Evolutionary conservation across 2,888 invertebrate species (phyloP).

Genomic region (Ochlodes sylvanus): DNA sequence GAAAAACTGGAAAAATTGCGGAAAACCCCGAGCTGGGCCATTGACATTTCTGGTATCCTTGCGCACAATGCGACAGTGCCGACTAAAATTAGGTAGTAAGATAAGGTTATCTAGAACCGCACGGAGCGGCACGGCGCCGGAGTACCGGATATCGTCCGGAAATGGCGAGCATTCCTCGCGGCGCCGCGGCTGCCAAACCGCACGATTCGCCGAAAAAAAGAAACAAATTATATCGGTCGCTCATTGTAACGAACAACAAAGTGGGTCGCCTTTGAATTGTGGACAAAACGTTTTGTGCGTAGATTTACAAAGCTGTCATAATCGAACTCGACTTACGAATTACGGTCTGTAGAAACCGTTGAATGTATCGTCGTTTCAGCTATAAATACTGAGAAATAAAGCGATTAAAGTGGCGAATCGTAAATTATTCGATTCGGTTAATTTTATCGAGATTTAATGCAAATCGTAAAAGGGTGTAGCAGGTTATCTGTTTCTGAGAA

Average conservation of each 20-base stretch:
- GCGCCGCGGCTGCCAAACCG: slow-evolving; percentile 62
- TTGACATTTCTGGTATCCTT: slow-evolving; percentile 27
- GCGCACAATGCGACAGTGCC: slow-evolving; percentile 22
- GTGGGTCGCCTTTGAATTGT: slow-evolving; percentile 41
- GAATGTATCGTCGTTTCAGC: slow-evolving; percentile 3
- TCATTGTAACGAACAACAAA: slow-evolving; percentile 45
- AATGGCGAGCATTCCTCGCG: slow-evolving; percentile 81
- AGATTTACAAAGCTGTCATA: slow-evolving; percentile 12
- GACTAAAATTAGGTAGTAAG: slow-evolving; percentile 40
- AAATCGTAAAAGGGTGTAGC: slow-evolving; percentile 53
- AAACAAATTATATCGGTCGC: slow-evolving; percentile 49
- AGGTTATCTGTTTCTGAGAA: slow-evolving; percentile 69
- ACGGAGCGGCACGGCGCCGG: slow-evolving; percentile 56
- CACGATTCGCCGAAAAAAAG: slow-evolving; percentile 65
- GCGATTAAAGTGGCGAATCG: slow-evolving; percentile 32
- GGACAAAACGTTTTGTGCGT: slow-evolving; percentile 37
- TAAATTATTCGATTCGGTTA: slow-evolving; percentile 38
- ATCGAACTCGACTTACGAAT: background rate
- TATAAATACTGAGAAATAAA: slow-evolving; percentile 30
- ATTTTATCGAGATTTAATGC: slow-evolving; percentile 52
- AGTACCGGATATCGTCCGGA: slow-evolving; percentile 82
- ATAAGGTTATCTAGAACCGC: slow-evolving; percentile 66
- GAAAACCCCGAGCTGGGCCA: slow-evolving; percentile 46
- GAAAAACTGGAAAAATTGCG: slow-evolving; percentile 59
- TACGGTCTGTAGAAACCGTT: background rate